These are phyloP conservation scores for Campaea margaritaria DNA, from an alignment of 2,888 invertebrate species.

Conservation along the genomic window DNA sequence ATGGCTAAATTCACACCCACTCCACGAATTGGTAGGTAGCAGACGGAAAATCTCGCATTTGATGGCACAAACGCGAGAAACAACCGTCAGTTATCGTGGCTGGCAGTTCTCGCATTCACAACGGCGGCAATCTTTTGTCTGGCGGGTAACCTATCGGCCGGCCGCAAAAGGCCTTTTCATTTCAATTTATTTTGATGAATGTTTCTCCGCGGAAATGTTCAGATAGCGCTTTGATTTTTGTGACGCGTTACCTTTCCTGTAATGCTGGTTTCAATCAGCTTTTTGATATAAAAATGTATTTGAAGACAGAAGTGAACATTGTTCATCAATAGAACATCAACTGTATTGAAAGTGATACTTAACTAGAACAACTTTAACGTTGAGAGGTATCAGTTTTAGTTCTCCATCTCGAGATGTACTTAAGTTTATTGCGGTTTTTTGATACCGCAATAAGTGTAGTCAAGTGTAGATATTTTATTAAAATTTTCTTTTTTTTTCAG, in stretches of 20 bases:
- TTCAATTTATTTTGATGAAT: conserved; percentile 22
- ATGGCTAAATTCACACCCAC: no score
- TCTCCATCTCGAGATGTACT: no score
- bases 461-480: neutral
- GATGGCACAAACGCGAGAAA: neutral
- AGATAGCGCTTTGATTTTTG: neutral
- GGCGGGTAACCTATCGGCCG: neutral
- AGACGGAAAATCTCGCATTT: neutral
- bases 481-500: conserved; percentile 9
- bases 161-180: neutral
- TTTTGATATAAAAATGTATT: no score
- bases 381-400: no score
- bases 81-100: conserved; percentile 14
- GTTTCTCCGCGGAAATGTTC: neutral
- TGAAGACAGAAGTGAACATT: no score
- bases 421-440: no score
- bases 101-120: conserved; percentile 20
- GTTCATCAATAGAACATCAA: no score
- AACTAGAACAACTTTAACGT: no score
- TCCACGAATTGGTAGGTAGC: neutral
- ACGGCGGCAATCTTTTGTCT: conserved; percentile 20
- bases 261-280: no score
- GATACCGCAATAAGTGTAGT: no score
- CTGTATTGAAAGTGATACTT: no score
- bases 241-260: neutral